Evolutionary conservation across 2,888 invertebrate genomes (phyloP).

Genomic region (Sthenelais limicola): DNA sequence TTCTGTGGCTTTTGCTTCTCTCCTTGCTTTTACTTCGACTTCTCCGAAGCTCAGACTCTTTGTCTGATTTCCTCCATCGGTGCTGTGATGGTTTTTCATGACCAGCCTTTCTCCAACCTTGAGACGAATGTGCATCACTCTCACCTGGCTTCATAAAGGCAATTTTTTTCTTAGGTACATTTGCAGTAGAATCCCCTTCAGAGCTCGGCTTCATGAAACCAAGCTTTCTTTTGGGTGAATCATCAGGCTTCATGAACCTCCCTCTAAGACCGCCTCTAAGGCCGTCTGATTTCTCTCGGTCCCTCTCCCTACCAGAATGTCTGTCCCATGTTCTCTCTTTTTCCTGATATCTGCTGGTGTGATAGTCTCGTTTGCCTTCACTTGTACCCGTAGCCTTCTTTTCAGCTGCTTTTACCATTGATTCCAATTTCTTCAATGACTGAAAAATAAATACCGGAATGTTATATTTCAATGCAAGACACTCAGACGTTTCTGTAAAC

Average conservation of each 20-base stretch:
- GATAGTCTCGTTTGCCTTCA: background rate
- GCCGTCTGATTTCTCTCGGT: slow-evolving; percentile 6
- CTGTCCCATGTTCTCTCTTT: slow-evolving; percentile 25
- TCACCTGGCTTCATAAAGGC: slow-evolving; percentile 42
- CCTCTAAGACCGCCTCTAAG: background rate
- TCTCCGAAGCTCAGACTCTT: slow-evolving; percentile 1
- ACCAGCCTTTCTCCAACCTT: slow-evolving; percentile 1
- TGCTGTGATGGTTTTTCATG: background rate
- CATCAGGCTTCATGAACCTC: slow-evolving; percentile 45
- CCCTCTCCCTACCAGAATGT: slow-evolving; percentile 26
- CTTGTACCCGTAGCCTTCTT: slow-evolving; percentile 40
- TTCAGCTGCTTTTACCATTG: slow-evolving; percentile 75
- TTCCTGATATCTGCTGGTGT: background rate
- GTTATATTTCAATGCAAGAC: too few species aligned
- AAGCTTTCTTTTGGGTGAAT: background rate
- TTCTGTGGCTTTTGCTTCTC: slow-evolving; percentile 18
- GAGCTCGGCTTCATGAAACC: slow-evolving; percentile 2
- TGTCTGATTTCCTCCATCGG: slow-evolving; percentile 5
- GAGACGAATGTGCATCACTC: background rate
- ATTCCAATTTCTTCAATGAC: slow-evolving; percentile 75
- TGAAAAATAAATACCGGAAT: too few species aligned
- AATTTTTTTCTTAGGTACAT: slow-evolving; percentile 58
- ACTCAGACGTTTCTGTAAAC: too few species aligned
- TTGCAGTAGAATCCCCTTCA: background rate
- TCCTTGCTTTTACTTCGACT: background rate